Evolutionary conservation across 2,888 invertebrate species (phyloP).

Genomic region (Geophilus truncorum): DNA sequence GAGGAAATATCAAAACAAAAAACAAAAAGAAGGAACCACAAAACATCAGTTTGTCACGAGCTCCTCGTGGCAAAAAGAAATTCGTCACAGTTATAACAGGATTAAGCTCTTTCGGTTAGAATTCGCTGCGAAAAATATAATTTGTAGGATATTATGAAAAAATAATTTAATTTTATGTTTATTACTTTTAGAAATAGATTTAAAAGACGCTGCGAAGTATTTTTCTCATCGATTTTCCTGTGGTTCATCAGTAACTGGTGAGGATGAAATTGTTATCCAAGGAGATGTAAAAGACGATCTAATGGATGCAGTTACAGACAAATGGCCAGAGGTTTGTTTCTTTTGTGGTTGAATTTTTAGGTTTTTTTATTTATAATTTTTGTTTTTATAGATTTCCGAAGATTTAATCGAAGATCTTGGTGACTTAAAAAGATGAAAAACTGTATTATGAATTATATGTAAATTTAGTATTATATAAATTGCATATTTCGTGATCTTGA

Average conservation of each 20-base stretch:
- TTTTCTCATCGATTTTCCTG: slow-evolving; percentile 98
- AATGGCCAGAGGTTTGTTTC: slow-evolving; percentile 80
- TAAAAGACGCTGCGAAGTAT: slow-evolving; percentile 96
- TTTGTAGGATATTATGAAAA: too few species aligned
- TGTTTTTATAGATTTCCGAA: slow-evolving; percentile 69
- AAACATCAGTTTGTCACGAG: slow-evolving; percentile 75
- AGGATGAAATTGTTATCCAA: slow-evolving; percentile 99
- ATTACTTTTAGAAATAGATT: slow-evolving; percentile 72
- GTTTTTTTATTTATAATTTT: neutral
- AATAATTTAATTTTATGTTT: neutral
- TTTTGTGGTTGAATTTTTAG: neutral
- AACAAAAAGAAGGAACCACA: slow-evolving; percentile 88
- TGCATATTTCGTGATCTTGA: too few species aligned
- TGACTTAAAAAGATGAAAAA: slow-evolving; percentile 62
- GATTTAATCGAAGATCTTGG: slow-evolving; percentile 88
- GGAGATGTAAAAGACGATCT: slow-evolving; percentile 98
- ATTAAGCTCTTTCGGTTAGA: slow-evolving; percentile 80
- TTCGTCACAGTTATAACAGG: slow-evolving; percentile 96
- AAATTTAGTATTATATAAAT: neutral
- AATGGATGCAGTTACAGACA: slow-evolving; percentile 95
- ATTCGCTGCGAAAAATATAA: neutral
- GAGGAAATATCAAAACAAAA: slow-evolving; percentile 90
- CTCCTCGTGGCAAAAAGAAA: slow-evolving; percentile 97
- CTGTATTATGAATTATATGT: neutral
- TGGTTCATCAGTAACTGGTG: slow-evolving; percentile 97